Percentiles rank a stretch among this genome's conserved stretches.
Conservation (phyloP, 2,113 vertebrate genomes). For the Rhinopomastus cyanomelas region DNA sequence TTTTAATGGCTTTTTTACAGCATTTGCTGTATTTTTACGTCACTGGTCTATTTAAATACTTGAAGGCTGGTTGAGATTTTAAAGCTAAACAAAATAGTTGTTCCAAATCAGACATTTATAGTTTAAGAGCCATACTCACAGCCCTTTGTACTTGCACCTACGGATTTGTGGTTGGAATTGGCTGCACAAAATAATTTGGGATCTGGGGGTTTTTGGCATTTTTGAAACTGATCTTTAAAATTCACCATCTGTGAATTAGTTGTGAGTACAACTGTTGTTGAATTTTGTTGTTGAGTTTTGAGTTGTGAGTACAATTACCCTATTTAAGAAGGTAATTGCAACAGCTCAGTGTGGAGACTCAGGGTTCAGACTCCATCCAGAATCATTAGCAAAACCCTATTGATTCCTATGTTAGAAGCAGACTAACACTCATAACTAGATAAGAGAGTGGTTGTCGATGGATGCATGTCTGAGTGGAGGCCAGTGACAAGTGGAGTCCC, state of each 20-base stretch:
- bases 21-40: constrained; percentile 15
- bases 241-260: neutral
- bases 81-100: neutral
- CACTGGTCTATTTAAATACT: neutral
- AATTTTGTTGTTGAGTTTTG: too few relatives aligned
- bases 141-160: neutral
- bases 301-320: neutral
- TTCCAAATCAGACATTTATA: neutral
- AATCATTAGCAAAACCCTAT: neutral
- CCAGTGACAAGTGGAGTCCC: too few relatives aligned
- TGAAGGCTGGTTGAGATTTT: neutral
- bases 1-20: constrained; percentile 32
- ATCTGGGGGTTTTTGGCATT: neutral
- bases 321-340: neutral
- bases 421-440: neutral
- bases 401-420: neutral
- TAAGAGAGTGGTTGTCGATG: too few relatives aligned
- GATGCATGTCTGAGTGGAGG: too few relatives aligned
- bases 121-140: neutral
- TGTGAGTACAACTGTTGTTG: neutral
- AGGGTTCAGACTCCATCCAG: neutral
- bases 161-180: neutral
- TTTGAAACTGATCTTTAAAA: neutral
- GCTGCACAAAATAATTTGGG: neutral
- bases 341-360: neutral